Base-by-base conservation (phyloP, 2,888 invertebrate species). In the Celastrina argiolus region DNA sequence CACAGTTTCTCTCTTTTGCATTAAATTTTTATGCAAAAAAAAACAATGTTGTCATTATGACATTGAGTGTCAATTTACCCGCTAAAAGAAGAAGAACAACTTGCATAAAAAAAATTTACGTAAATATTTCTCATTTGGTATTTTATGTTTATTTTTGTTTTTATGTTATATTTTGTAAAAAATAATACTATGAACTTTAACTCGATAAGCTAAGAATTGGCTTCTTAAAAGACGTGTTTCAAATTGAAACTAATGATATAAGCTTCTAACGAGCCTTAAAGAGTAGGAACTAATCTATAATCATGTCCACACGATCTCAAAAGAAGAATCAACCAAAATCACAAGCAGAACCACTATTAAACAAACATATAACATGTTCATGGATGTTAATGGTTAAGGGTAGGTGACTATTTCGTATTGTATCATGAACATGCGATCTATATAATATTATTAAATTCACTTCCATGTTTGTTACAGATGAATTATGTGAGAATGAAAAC, bases 351-450 rank as follows among this genome's bases (percentile, higher is more conserved):
- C 41, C 73, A 26, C 66, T 87, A 36, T 84, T 87, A 70, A 83
- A 90, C 59, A 93, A 93, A 79, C 92, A 93, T 67, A 89, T 93
- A 56, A 92, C 93, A 74, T 94, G 93, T 80, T 94, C 94, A 12
- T 95, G 94, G 94, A 88, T 94, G 75, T 92, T 95, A 76, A 83
- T 95, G 67, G 83, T 93, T 70, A 94, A 94, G 93, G 94, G 95
- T 94, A 83, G 69, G 66, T 67, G 34, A 14, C 59, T 26, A 7
- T n/a, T 22, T 63, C 28, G 10, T 2, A 63, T 28, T 58, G 56
- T 5, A 14, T 56, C 16, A 39, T 42, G 34, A 4, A 26, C n/a
- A 39, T 45, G 12, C 14, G 10, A 34, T 64, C 26, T 34, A 41
- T 56, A 26, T 63, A 18, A 64, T 16, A 12, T 8, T 51, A 18